Conservation (phyloP, 2,113 vertebrate genomes). For the Ictalurus furcatus region DNA sequence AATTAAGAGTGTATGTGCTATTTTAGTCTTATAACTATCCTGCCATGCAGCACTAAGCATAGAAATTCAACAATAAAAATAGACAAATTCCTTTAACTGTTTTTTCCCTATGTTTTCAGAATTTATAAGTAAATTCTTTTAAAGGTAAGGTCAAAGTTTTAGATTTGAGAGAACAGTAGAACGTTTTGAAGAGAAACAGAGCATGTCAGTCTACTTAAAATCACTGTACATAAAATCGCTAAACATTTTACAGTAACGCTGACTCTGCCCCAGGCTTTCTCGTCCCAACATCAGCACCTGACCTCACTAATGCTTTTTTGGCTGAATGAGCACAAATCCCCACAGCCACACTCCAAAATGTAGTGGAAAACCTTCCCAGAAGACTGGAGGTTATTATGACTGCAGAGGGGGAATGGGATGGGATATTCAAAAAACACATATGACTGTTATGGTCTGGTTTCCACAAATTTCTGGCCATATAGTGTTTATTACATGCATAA, state of each 20-base stretch:
- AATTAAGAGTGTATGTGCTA: not conserved
- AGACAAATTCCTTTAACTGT: not conserved
- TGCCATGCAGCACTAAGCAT: not conserved
- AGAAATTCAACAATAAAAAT: not conserved
- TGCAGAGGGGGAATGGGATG: not conserved
- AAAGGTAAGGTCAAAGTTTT: not conserved
- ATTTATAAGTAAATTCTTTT: not conserved
- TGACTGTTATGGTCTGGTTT: not conserved
- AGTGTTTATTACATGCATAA: not conserved
- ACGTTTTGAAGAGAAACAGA: not conserved
- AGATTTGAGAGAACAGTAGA: not conserved
- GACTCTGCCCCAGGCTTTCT: not conserved
- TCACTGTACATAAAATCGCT: not conserved
- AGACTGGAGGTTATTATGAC: conserved; percentile 3
- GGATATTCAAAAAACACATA: not conserved
- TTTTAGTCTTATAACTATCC: not conserved
- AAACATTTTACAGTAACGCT: not conserved
- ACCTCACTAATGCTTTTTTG: not conserved
- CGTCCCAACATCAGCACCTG: not conserved
- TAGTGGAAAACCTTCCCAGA: not conserved
- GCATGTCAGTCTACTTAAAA: not conserved
- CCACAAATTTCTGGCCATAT: not conserved
- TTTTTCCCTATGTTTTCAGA: not conserved
- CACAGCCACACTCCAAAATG: not conserved
- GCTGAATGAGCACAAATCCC: conserved; percentile 9